phyloP scores from a whole-genome alignment of 1,140 invertebrate genomes.

The Drosophila tristis region DNA sequence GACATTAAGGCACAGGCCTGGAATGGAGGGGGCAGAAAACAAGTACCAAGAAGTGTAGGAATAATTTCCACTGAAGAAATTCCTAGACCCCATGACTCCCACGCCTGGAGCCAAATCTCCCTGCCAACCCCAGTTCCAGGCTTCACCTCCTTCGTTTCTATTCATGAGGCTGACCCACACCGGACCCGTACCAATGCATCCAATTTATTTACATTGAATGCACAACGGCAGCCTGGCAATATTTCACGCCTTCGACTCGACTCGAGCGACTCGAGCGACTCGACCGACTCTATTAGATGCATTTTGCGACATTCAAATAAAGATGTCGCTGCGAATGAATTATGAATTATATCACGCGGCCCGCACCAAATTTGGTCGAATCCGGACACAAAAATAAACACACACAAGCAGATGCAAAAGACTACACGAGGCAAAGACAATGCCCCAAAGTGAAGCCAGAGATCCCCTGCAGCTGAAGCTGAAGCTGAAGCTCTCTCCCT shows the following conservation, averaged over 20 bases:
- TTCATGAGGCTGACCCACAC: neutral
- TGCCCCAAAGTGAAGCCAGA: conserved; percentile 33
- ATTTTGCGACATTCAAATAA: conserved; percentile 64
- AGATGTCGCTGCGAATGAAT: conserved; percentile 77
- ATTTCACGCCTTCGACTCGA: conserved; percentile 40
- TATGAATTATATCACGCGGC: conserved; percentile 82
- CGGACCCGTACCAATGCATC: neutral
- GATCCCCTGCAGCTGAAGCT: conserved; percentile 19
- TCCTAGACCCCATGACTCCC: no score
- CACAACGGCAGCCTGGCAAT: conserved; percentile 20
- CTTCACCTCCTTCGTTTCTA: neutral
- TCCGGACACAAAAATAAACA: conserved; percentile 27
- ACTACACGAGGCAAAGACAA: conserved; percentile 58
- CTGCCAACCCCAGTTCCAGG: no score
- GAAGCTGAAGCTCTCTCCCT: no score
- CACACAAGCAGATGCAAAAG: conserved; percentile 27
- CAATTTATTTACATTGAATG: conserved; percentile 46
- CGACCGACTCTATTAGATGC: conserved; percentile 57
- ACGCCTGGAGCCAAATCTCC: no score
- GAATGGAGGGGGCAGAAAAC: no score
- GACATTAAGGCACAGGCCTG: no score
- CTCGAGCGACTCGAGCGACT: neutral
- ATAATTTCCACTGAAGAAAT: no score
- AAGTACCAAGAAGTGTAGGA: no score
- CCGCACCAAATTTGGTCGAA: conserved; percentile 73